Percentiles rank a stretch among this genome's conserved stretches.
phyloP scores from a whole-genome alignment of 1,140 invertebrate species.

The Philotrypesis tridentata region DNA sequence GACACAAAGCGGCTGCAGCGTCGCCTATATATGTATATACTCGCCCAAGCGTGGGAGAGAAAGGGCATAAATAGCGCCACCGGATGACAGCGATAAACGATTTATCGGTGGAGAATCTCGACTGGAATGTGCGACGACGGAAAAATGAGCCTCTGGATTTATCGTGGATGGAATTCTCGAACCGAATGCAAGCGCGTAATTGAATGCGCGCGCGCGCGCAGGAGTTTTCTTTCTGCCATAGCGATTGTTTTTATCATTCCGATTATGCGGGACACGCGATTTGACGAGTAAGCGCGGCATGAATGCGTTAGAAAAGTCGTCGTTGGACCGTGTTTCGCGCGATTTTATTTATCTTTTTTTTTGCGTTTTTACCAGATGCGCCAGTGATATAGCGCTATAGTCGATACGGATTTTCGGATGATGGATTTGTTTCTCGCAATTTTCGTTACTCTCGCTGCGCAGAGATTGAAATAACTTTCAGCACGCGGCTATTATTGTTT shows the following conservation, averaged over 20 bases:
- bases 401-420: too few relatives aligned
- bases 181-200: conserved; percentile 18
- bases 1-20: neutral
- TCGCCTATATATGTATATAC: too few relatives aligned
- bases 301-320: too few relatives aligned
- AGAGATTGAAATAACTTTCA: too few relatives aligned
- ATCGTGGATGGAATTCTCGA: conserved; percentile 5
- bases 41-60: neutral
- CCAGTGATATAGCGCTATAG: too few relatives aligned
- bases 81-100: conserved; percentile 37
- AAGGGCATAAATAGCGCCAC: conserved; percentile 28
- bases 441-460: too few relatives aligned
- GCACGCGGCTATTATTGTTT: too few relatives aligned
- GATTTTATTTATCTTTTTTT: too few relatives aligned
- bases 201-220: neutral
- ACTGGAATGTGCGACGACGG: conserved; percentile 20
- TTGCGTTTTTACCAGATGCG: too few relatives aligned
- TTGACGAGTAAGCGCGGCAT: too few relatives aligned
- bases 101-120: conserved; percentile 31
- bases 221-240: neutral
- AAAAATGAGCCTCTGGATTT: conserved; percentile 42
- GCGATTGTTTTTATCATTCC: neutral
- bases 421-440: too few relatives aligned
- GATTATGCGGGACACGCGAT: neutral
- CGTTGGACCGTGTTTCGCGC: too few relatives aligned